phyloP scores from a whole-genome alignment of 2,113 vertebrate genomes.

The Phodopus roborovskii region DNA sequence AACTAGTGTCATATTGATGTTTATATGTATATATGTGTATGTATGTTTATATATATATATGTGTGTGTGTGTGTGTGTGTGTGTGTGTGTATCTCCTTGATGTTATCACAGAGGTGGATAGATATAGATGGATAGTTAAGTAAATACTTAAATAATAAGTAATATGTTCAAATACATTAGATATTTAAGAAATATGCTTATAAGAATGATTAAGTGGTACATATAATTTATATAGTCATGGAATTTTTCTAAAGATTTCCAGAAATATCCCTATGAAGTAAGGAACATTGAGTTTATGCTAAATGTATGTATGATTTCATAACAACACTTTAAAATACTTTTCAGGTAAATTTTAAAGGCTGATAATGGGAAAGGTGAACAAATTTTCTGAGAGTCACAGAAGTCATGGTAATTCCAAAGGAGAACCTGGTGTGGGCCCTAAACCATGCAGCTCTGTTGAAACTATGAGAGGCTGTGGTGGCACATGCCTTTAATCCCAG shows the following conservation, averaged over 20 bases:
- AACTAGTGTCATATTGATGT: not conserved
- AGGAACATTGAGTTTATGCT: not conserved
- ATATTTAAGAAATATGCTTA: not conserved
- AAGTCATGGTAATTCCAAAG: not conserved
- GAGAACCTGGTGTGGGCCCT: not conserved
- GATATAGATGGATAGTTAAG: not conserved
- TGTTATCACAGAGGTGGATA: not conserved
- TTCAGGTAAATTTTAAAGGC: not conserved
- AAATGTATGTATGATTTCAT: not conserved
- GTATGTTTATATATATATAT: too few relatives aligned
- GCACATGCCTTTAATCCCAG: not conserved
- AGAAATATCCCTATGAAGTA: not conserved
- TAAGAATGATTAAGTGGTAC: not conserved
- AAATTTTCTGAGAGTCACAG: not conserved
- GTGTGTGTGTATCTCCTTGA: not conserved
- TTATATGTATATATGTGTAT: not conserved
- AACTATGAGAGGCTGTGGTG: accelerated
- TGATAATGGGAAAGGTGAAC: not conserved
- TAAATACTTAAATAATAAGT: not conserved
- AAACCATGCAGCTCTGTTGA: not conserved
- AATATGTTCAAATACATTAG: too few relatives aligned
- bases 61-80: too few relatives aligned
- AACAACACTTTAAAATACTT: not conserved
- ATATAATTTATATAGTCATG: not conserved
- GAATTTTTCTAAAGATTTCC: not conserved